Evolutionary conservation across 2,888 invertebrate genomes (phyloP), one percentile per base, ranked within the genome.

Genomic region (Deilephila elpenor): DNA sequence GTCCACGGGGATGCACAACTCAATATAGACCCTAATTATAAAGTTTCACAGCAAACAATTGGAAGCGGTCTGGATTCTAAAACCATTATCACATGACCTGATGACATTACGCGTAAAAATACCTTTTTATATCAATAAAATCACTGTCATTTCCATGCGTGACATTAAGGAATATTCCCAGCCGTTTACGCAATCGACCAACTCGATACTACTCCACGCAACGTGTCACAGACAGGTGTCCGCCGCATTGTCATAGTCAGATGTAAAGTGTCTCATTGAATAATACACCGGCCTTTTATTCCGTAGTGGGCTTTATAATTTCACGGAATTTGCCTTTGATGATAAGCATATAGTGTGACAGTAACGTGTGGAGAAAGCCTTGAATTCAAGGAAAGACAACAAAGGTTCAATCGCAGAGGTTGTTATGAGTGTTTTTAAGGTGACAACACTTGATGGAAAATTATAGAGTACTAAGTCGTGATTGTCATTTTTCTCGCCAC

Each of bases 201-300:
- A 25, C 17, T 67, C 32, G 20, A 67, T 7, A 7, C 6, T 64
- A 64, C n/a, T 73, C 53, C 70, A 32, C 53, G 60, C 61, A 53
- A 70, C 73, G 20, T 73, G 73, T 51, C 61, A 70, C 59, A 59
- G 25, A 60, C 73, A 73, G 60, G 59, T 59, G 72, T n/a, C 73
- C n/a, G 29, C 44, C 44, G 32, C 37, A 67, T 71, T 71, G 73
- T 73, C 59, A 64, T 44, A 74, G 29, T 56, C 74, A 74, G 74
- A 71, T 59, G 71, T 74, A 67, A 44, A 44, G 71, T 62, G 71
- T 74, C 64, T 73, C 70, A 67, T 51, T 67, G 67, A 67, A 67
- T 44, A 44, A 44, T 25, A 51, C 25, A 44, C 44, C 20, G 56
- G 56, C n/a, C 56, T 56, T 44, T 64, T 67, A 67, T 67, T 25